A percentile compares a stretch with the other conserved stretches of the same genome.
Evolutionary conservation across 2,797 vertebrate species (phyloP).

Genomic region (Falco concolor): DNA sequence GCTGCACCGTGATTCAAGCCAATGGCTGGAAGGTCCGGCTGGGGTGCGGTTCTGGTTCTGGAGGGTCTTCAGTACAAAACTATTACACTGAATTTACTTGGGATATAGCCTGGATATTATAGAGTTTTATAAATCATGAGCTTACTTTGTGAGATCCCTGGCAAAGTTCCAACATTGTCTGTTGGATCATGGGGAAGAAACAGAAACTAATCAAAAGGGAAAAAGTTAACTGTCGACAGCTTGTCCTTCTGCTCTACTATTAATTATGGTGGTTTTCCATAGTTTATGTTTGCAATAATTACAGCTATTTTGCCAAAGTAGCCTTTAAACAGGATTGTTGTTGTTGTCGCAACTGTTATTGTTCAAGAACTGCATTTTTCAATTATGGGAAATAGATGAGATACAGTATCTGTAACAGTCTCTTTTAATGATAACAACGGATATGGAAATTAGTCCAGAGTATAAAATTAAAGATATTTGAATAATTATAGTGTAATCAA

Average conservation of each 20-base stretch:
- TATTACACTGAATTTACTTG: background rate
- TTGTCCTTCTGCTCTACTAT: background rate
- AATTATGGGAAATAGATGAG: slow-evolving; percentile 66
- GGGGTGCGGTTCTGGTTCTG: background rate
- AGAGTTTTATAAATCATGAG: background rate
- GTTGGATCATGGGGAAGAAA: background rate
- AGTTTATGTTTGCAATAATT: slow-evolving; percentile 32
- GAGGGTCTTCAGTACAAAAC: background rate
- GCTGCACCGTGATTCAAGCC: background rate
- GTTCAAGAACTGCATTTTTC: slow-evolving; percentile 65
- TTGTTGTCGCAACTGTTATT: slow-evolving; percentile 52
- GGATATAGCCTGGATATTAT: background rate
- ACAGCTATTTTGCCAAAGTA: background rate
- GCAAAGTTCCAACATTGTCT: background rate
- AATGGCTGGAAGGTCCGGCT: slow-evolving; percentile 15
- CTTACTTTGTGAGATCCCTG: background rate
- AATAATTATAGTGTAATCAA: slow-evolving; percentile 80
- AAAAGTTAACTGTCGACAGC: background rate
- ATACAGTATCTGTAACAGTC: slow-evolving; percentile 66
- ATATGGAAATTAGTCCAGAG: slow-evolving; percentile 71
- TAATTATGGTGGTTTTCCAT: background rate
- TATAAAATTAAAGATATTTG: slow-evolving; percentile 74
- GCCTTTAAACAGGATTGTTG: slow-evolving; percentile 47
- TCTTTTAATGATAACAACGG: slow-evolving; percentile 65
- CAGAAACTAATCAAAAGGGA: background rate